Base-by-base conservation (phyloP, 2,888 invertebrate species). In the Pristionchus japonicus region DNA sequence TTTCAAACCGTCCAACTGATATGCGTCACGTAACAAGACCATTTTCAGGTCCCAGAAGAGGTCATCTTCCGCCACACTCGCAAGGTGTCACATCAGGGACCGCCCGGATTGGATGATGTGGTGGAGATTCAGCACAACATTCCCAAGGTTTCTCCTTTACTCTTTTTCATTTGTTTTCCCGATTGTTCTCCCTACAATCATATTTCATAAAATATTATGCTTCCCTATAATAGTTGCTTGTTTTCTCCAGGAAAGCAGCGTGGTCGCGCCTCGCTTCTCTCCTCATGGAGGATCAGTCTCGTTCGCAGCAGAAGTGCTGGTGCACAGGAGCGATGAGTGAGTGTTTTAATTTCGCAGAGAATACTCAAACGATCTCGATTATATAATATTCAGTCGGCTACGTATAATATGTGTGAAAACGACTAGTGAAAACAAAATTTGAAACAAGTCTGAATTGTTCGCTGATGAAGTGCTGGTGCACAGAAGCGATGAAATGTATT, bases 101-200 rank as follows among this genome's bases (percentile, higher is more conserved):
- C 34, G 0, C 77, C 40, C 43, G 77, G 77, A 43, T n/a, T 77
- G 77, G 77, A 77, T 27, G 77, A 77, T 27, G 77, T 77, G n/a
- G 77, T 77, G n/a, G 77, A 77, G 77, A 77, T 77, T 17, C 77
- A 77, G 77, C 77, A 77, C 9, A 43, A n/a, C n/a, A 40, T 77
- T 7, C 77, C 77, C 1, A 40, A 20, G 43, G 77, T 74, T 20
- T 15, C 23, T 0, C 1, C 34, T 3, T 67, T 34, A 31, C 7
- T 43, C 43, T 43, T 43, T 43, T 43, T n/a, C n/a, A n/a, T n/a
- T n/a, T n/a, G n/a, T n/a, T n/a, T n/a, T n/a, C n/a, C n/a, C n/a
- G n/a, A n/a, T n/a, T n/a, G n/a, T n/a, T n/a, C n/a, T n/a, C n/a
- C n/a, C n/a, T n/a, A n/a, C n/a, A n/a, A n/a, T n/a, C n/a, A n/a